Percentiles rank a stretch among this genome's conserved stretches.
phyloP scores from a whole-genome alignment of 2,797 vertebrate species.

The Tragopan temminckii region DNA sequence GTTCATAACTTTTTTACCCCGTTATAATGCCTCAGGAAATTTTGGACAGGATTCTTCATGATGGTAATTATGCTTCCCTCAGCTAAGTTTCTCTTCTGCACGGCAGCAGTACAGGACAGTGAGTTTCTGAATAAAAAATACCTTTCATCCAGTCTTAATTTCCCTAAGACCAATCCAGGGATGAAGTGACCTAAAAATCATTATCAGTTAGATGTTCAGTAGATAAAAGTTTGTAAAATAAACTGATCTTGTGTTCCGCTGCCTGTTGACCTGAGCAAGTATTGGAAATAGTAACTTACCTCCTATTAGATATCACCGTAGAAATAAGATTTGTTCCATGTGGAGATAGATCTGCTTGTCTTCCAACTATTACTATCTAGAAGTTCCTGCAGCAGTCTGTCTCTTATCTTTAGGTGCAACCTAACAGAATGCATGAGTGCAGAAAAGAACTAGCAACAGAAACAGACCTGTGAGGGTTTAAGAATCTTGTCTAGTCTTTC shows the following conservation, averaged over 20 bases:
- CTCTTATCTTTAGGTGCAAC: neutral
- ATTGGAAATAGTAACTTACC: neutral
- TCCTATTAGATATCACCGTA: neutral
- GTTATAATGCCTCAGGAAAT: neutral
- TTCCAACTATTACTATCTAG: too few relatives aligned
- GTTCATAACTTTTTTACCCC: slow-evolving; percentile 1
- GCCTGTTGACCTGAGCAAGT: neutral
- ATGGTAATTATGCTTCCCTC: neutral
- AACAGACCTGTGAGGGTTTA: neutral
- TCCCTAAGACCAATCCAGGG: neutral
- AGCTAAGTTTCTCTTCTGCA: neutral
- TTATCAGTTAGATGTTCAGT: neutral
- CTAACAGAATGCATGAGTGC: neutral
- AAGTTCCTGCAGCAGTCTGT: neutral
- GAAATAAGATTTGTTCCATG: neutral
- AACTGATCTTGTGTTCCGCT: neutral
- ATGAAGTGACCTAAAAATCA: neutral
- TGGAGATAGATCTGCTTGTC: neutral
- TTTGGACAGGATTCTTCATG: neutral
- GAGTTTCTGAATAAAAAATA: neutral
- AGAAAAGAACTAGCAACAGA: neutral
- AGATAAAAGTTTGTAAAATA: neutral
- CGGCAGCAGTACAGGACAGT: neutral
- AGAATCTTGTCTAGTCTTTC: neutral
- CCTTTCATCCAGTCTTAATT: neutral